phyloP scores from a whole-genome alignment of 2,888 invertebrate genomes.

The Megalurothrips usitatus region DNA sequence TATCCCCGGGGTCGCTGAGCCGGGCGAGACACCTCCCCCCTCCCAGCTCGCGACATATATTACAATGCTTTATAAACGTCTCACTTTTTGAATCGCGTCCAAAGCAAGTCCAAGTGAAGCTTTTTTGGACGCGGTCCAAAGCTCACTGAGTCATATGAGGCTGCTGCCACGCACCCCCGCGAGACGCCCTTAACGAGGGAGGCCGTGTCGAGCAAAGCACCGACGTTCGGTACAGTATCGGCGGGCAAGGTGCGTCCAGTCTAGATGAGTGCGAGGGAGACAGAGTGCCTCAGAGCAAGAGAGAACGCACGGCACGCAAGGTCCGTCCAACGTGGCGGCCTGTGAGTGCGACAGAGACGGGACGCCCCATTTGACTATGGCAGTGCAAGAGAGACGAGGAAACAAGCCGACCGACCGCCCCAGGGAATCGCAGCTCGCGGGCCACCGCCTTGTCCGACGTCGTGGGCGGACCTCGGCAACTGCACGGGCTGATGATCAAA shows the following conservation, averaged over 20 bases:
- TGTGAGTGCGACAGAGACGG: too few relatives aligned
- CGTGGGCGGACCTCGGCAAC: conserved; percentile 1
- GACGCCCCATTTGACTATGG: too few relatives aligned
- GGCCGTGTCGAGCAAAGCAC: background rate
- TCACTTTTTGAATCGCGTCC: conserved; percentile 20
- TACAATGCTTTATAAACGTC: conserved; percentile 26
- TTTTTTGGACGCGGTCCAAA: conserved; percentile 6
- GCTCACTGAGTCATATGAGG: background rate
- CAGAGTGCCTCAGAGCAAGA: too few relatives aligned
- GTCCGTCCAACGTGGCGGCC: too few relatives aligned
- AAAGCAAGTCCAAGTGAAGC: background rate
- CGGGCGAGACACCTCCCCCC: background rate
- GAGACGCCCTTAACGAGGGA: background rate
- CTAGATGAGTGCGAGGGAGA: too few relatives aligned
- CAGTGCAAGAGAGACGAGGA: too few relatives aligned
- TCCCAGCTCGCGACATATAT: background rate
- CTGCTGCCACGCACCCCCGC: background rate
- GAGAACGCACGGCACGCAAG: too few relatives aligned
- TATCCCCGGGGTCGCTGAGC: background rate
- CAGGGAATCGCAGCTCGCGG: too few relatives aligned
- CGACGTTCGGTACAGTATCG: too few relatives aligned
- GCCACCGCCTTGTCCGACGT: too few relatives aligned
- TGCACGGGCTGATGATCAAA: conserved; percentile 13
- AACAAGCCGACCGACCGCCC: too few relatives aligned
- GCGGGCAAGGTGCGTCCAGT: too few relatives aligned